Conservation (phyloP, 2,888 invertebrate genomes). For the Seira sanloemensis region DNA sequence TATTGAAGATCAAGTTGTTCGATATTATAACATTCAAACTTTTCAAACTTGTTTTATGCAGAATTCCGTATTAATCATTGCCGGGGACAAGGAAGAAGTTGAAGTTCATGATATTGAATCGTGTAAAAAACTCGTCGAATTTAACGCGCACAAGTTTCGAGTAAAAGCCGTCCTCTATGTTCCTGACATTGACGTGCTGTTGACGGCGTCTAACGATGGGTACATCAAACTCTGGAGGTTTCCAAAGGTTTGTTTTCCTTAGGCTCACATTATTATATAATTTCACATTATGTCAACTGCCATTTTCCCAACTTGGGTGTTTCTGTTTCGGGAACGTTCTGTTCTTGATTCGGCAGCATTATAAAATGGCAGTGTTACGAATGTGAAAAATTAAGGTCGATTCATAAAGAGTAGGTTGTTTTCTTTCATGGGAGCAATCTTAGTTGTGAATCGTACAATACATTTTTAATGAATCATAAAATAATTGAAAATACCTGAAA, state of each 20-base stretch:
- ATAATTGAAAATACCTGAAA: too few relatives aligned
- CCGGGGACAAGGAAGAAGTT: slow-evolving; percentile 85
- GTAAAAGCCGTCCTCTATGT: slow-evolving; percentile 70
- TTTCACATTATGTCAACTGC: slow-evolving; percentile 9
- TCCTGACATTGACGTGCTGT: slow-evolving; percentile 70
- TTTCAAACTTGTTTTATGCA: slow-evolving; percentile 70
- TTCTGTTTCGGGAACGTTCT: slow-evolving; percentile 62
- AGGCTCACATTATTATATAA: neutral
- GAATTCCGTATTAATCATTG: slow-evolving; percentile 82
- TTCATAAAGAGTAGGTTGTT: slow-evolving; percentile 67
- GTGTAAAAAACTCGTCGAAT: slow-evolving; percentile 65
- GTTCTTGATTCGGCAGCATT: slow-evolving; percentile 43
- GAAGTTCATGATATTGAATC: slow-evolving; percentile 73
- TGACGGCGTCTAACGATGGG: slow-evolving; percentile 86
- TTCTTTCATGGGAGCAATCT: slow-evolving; percentile 42
- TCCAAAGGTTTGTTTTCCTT: slow-evolving; percentile 70
- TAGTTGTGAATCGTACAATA: slow-evolving; percentile 66
- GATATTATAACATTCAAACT: too few relatives aligned
- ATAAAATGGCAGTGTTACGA: slow-evolving; percentile 68
- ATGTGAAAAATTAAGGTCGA: slow-evolving; percentile 69
- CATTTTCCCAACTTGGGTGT: slow-evolving; percentile 29
- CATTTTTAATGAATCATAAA: too few relatives aligned
- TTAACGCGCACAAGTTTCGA: slow-evolving; percentile 72
- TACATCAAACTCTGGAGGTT: slow-evolving; percentile 85
- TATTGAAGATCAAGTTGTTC: too few relatives aligned